phyloP scores from a whole-genome alignment of 2,888 invertebrate species.

The Cataglyphis altisquamis region DNA sequence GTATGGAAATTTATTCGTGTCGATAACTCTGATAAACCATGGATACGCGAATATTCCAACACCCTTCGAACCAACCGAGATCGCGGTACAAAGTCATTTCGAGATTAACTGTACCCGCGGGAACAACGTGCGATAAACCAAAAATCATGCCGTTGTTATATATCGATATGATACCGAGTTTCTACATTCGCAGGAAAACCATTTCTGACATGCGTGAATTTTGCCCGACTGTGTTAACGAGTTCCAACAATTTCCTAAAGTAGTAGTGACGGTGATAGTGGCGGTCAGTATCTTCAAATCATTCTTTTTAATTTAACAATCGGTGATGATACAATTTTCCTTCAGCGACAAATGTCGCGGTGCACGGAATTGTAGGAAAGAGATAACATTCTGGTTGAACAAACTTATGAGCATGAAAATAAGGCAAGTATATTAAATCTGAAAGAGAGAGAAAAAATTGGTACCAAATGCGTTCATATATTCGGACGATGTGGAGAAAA shows the following conservation, averaged over 20 bases:
- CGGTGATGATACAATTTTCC: slow-evolving; percentile 14
- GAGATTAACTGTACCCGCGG: slow-evolving; percentile 71
- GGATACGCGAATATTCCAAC: slow-evolving; percentile 76
- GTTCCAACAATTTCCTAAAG: slow-evolving; percentile 44
- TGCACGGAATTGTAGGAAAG: slow-evolving; percentile 23
- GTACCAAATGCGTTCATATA: slow-evolving; percentile 17
- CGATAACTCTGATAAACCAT: slow-evolving; percentile 78
- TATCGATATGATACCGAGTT: neutral
- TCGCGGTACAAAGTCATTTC: slow-evolving; percentile 72
- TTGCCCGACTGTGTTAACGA: slow-evolving; percentile 42
- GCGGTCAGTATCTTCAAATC: slow-evolving; percentile 35
- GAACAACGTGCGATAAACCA: slow-evolving; percentile 67
- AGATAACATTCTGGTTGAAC: slow-evolving; percentile 41
- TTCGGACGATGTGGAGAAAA: neutral
- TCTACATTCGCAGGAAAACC: slow-evolving; percentile 4
- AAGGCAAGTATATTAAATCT: slow-evolving; percentile 43
- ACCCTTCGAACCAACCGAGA: slow-evolving; percentile 65
- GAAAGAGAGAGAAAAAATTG: slow-evolving; percentile 26
- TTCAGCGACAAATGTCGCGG: slow-evolving; percentile 36
- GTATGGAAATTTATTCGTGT: slow-evolving; percentile 78
- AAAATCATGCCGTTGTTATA: slow-evolving; percentile 63
- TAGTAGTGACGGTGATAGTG: neutral
- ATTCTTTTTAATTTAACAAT: slow-evolving; percentile 50
- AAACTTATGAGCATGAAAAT: slow-evolving; percentile 43
- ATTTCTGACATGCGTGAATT: slow-evolving; percentile 39